phyloP scores from a whole-genome alignment of 1,140 invertebrate genomes.

The Bombus ignitus region DNA sequence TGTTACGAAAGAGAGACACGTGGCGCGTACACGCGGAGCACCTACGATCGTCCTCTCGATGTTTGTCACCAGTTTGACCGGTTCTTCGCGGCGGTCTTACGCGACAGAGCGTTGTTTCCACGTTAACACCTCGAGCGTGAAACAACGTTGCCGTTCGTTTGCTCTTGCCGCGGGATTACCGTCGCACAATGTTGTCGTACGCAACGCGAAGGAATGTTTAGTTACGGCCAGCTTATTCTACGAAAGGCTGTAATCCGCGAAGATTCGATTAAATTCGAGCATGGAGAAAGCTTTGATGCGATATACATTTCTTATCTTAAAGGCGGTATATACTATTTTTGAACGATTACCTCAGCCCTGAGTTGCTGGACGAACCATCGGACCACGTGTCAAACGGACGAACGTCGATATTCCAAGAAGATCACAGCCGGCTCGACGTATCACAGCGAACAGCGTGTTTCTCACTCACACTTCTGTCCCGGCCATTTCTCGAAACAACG shows the following conservation, averaged over 20 bases:
- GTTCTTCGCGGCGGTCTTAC: not conserved
- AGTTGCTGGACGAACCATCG: not conserved
- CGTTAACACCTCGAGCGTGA: not conserved
- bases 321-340: not conserved
- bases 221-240: not conserved
- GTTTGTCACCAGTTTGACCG: constrained; percentile 5
- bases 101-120: not conserved
- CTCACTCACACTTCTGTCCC: constrained; percentile 45
- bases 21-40: constrained; percentile 22
- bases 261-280: not conserved
- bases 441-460: constrained; percentile 12
- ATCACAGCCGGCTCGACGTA: not conserved
- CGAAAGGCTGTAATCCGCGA: no score
- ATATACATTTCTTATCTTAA: no score
- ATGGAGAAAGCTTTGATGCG: accelerated
- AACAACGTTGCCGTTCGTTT: not conserved
- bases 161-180: not conserved
- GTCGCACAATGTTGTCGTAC: not conserved
- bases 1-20: constrained; percentile 35
- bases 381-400: not conserved
- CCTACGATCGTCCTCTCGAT: not conserved
- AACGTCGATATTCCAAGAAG: not conserved
- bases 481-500: constrained; percentile 11
- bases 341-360: constrained; percentile 5
- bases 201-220: not conserved